Percentiles rank a stretch among this genome's conserved stretches.
phyloP scores from a whole-genome alignment of 2,113 vertebrate species.

The Vulpes vulpes region DNA sequence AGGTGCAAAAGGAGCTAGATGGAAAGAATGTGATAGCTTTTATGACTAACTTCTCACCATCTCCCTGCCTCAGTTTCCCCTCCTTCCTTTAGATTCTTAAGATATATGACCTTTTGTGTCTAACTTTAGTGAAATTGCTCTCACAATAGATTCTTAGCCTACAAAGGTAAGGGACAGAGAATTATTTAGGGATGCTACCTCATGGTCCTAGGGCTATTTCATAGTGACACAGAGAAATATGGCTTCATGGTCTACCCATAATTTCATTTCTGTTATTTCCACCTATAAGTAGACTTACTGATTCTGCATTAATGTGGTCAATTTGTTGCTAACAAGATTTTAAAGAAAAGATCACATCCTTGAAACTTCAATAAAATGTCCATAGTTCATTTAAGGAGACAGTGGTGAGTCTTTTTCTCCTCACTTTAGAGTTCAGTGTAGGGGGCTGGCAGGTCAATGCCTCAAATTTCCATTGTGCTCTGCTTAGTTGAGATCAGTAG shows the following conservation, averaged over 20 bases:
- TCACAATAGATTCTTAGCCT: not conserved
- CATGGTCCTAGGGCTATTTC: not conserved
- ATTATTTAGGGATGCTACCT: not conserved
- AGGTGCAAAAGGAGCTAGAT: not conserved
- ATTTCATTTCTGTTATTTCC: conserved; percentile 21
- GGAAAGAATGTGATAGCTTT: not conserved
- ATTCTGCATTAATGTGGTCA: not conserved
- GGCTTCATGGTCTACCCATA: not conserved
- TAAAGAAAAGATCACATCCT: not conserved
- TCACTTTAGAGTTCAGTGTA: not conserved
- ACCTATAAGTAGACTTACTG: not conserved
- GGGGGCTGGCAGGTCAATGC: not conserved
- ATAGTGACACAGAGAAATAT: not conserved
- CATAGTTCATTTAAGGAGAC: not conserved
- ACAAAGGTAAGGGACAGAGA: not conserved
- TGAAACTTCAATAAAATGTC: not conserved
- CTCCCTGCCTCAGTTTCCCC: not conserved
- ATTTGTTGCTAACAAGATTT: not conserved
- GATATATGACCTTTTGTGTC: not conserved
- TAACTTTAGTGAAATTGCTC: not conserved
- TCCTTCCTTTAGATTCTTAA: not conserved
- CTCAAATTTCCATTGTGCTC: not conserved
- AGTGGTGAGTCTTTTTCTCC: not conserved
- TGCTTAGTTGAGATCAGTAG: not conserved
- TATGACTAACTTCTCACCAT: not conserved